Evolutionary conservation across 2,888 invertebrate genomes (phyloP).

Genomic region (Periphyllus acericola): DNA sequence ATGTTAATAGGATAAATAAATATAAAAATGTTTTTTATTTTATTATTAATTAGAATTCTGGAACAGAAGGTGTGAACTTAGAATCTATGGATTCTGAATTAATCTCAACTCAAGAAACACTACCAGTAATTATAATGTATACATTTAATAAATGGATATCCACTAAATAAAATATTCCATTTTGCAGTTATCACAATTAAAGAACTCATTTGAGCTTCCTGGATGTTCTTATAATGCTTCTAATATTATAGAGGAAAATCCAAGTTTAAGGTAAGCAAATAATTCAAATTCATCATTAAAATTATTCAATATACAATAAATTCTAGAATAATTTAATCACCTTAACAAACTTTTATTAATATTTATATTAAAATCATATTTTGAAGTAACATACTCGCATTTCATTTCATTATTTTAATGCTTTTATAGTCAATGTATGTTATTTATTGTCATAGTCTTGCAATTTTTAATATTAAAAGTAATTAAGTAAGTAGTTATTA

Average conservation of each 20-base stretch:
- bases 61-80: neutral
- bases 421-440: no score
- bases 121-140: conserved; percentile 22
- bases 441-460: no score
- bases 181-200: conserved; percentile 33
- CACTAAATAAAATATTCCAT: neutral
- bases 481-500: no score
- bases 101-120: conserved; percentile 17
- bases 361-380: no score
- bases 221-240: conserved; percentile 38
- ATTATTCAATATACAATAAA: no score
- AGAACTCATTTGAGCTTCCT: conserved; percentile 18
- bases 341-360: no score
- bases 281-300: no score
- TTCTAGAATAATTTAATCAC: no score
- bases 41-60: conserved; percentile 7
- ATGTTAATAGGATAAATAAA: neutral
- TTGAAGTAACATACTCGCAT: no score
- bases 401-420: no score
- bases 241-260: conserved; percentile 1
- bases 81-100: neutral
- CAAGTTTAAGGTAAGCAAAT: neutral
- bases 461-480: no score
- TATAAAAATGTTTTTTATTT: neutral
- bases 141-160: neutral